These are phyloP conservation scores for Drosophila emarginata DNA, from an alignment of 2,888 invertebrate genomes.

Conservation along the genomic window DNA sequence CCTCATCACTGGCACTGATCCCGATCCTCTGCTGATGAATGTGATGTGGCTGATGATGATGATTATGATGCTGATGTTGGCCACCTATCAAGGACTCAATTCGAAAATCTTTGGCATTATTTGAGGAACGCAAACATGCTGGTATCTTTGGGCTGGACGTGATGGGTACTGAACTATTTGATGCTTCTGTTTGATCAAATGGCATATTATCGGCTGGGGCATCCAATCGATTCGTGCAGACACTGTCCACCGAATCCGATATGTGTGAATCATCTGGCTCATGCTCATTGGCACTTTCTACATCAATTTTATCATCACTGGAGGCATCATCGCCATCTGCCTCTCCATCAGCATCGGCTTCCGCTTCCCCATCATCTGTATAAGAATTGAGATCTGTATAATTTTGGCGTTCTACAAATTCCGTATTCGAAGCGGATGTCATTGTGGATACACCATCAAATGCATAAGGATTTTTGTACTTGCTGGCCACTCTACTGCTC, in stretches of 20 bases:
- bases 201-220: slow-evolving; percentile 68
- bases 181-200: slow-evolving; percentile 78
- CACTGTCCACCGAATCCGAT: slow-evolving; percentile 81
- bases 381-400: slow-evolving; percentile 53
- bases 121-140: slow-evolving; percentile 62
- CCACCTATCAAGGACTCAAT: slow-evolving; percentile 82
- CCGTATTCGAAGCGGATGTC: slow-evolving; percentile 45
- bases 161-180: slow-evolving; percentile 69
- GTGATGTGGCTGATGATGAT: slow-evolving; percentile 22
- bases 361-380: slow-evolving; percentile 55
- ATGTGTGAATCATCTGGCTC: slow-evolving; percentile 81
- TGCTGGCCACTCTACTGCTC: slow-evolving; percentile 42
- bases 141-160: slow-evolving; percentile 74
- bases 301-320: slow-evolving; percentile 81
- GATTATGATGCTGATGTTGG: slow-evolving; percentile 33
- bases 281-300: slow-evolving; percentile 81
- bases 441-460: slow-evolving; percentile 50
- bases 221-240: slow-evolving; percentile 75
- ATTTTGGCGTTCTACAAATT: slow-evolving; percentile 50
- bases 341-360: slow-evolving; percentile 44
- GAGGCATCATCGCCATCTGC: slow-evolving; percentile 77
- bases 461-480: slow-evolving; percentile 70
- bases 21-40: slow-evolving; percentile 39
- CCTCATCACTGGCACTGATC: slow-evolving; percentile 52
- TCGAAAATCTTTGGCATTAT: slow-evolving; percentile 81